A percentile compares a stretch with the other conserved stretches of the same genome.
These are phyloP conservation scores for Chunga burmeisteri DNA, from an alignment of 2,113 vertebrate species.

Conservation along the genomic window DNA sequence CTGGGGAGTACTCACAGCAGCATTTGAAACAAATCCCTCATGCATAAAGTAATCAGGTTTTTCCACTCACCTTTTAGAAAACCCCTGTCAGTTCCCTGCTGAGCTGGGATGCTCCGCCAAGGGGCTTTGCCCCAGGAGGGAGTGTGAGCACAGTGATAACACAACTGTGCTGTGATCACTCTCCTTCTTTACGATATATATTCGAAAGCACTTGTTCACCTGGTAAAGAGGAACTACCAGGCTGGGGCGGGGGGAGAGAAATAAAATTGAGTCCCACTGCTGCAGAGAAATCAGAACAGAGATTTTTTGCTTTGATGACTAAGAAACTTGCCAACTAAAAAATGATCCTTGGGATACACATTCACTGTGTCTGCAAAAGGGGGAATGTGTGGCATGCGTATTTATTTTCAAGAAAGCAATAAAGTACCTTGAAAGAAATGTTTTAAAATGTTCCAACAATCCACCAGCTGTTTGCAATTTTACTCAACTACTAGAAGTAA, in stretches of 20 bases:
- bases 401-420: constrained; percentile 58
- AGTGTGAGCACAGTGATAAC: background rate
- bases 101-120: background rate
- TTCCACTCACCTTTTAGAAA: background rate
- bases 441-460: constrained; percentile 47
- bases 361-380: background rate
- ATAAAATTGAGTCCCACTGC: background rate
- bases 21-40: background rate
- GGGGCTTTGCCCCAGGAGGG: background rate
- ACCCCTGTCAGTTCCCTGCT: background rate
- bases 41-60: background rate
- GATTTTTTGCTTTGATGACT: background rate
- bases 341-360: background rate
- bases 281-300: background rate
- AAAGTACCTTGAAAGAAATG: constrained; percentile 56
- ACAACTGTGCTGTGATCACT: background rate
- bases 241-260: background rate
- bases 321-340: background rate
- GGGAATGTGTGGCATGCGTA: constrained; percentile 5
- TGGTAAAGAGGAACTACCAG: background rate
- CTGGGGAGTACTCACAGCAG: background rate
- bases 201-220: background rate
- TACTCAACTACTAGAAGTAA: constrained; percentile 47
- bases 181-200: background rate
- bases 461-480: constrained; percentile 68